Conservation (phyloP, 2,797 vertebrate genomes). For the Sitta carolinensis region DNA sequence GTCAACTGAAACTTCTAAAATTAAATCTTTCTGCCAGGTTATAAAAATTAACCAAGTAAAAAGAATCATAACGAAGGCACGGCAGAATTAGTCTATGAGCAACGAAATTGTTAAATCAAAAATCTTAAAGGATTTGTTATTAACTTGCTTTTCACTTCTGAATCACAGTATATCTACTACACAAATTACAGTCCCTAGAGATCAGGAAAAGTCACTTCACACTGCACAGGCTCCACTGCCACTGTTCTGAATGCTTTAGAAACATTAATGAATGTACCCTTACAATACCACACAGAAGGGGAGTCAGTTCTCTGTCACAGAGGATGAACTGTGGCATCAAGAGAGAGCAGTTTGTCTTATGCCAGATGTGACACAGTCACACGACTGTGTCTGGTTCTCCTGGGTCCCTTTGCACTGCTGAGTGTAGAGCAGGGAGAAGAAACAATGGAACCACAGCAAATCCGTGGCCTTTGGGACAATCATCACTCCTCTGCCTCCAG, state of each 20-base stretch:
- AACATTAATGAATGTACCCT: not conserved
- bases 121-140: not conserved
- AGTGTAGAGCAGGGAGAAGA: not conserved
- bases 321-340: not conserved
- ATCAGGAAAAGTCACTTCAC: not conserved
- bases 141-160: not conserved
- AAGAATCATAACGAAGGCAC: not conserved
- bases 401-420: not conserved
- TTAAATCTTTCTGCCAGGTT: constrained; percentile 42
- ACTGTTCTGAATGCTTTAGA: not conserved
- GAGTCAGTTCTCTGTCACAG: not conserved
- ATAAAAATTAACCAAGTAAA: not conserved
- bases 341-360: not conserved
- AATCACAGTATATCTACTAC: not conserved
- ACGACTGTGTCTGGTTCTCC: not conserved
- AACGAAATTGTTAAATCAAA: not conserved
- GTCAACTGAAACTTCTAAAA: constrained; percentile 69
- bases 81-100: not conserved
- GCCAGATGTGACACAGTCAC: not conserved
- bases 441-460: not conserved
- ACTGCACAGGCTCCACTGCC: not conserved
- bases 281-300: not conserved
- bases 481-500: not conserved
- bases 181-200: not conserved
- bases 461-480: not conserved